Base-by-base conservation (phyloP, 2,113 vertebrate genomes). In the Meleagris gallopavo region DNA sequence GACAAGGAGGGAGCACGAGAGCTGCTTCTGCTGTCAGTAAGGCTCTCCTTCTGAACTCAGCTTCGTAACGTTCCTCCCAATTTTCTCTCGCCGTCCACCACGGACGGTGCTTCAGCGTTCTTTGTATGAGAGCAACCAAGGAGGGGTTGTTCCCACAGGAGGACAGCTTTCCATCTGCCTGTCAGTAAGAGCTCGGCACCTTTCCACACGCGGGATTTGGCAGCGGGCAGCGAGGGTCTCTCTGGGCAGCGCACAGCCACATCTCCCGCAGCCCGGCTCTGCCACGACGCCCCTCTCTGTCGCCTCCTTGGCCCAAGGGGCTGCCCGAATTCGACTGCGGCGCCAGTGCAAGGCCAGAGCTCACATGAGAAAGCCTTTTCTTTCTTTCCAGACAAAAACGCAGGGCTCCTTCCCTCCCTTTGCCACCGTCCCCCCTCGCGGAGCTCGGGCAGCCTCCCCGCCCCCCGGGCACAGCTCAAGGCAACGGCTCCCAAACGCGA, bases 1-100 rank as follows among this genome's bases (percentile, higher is more conserved):
- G 94, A 95, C 72, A 17, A 50, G 65, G 41, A 82, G 60, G 60
- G 58, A 90, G 92, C 93, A 95, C 4, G 24, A 88, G 75, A 89
- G 67, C 32, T 57, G 70, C 19, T 48, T 50, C 46, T 82, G 34
- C 25, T 84, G 66, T 95, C 76, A 57, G 60, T 57, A 86, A 90
- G 52, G 8, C 55, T 74, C 41, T 64, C 7, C 5, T 22, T 60
- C 50, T 30, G 24, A 66, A 61, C 36, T 62, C 18, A 60, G 60
- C 5, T 52, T 93, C 48, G 11, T 70, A 62, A 50, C 0, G 0
- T 69, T 74, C 75, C 43, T 78, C 61, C 61, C 69, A 75, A 69
- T 27, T 50, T n/a, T 83, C 61, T 64, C 13, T 34, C 15, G 19
- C n/a, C n/a, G 29, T 50, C 14, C 2, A 12, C 12, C 2, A 14